Base-by-base conservation (phyloP, 2,113 vertebrate species). In the Irena cyanogastra region DNA sequence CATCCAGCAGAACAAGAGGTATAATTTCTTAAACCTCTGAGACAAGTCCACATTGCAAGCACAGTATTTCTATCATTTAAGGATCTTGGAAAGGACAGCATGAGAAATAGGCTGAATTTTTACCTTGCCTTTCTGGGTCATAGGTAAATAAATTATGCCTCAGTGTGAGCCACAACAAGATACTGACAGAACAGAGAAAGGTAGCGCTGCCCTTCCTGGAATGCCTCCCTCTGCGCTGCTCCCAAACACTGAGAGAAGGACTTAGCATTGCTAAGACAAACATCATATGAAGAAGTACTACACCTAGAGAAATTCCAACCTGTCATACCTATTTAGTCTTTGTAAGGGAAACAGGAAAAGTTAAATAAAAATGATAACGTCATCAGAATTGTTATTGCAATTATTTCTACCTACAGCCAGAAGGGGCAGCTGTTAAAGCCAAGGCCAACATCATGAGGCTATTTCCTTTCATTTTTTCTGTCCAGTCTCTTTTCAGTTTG, bases 31-130 rank as follows among this genome's bases (percentile, higher is more conserved):
- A 90, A 95, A 85, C 21, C 17, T 71, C 24, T 60, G 77, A 70
- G 74, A 71, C 52, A 93, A 71, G 70, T 60, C 57, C 17, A 16
- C 33, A 26, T 63, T 82, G n/a, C 19, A 72, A 85, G 16, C 26
- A 50, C 20, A 72, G 12, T 69, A 41, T 76, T 91, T 91, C 74
- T 87, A 72, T 56, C 17, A 37, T 64, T 85, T 79, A 79, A 85
- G 49, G 16, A 71, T 60, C 61, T 91, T 91, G 65, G 60, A 87
- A 89, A 7, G 14, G 54, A 91, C 83, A 91, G 56, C 18, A 70
- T 89, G 81, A 96, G 77, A 93, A 94, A 96, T 87, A 27, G 54
- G 7, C 23, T 78, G 77, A 83, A 28, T 59, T 93, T 85, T 91
- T 53, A 66, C 81, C 65, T 82, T 59, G 14, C 2, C 24, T 85